These are phyloP conservation scores for Saxidomus purpurata DNA, from an alignment of 1,140 invertebrate genomes.

Conservation along the genomic window DNA sequence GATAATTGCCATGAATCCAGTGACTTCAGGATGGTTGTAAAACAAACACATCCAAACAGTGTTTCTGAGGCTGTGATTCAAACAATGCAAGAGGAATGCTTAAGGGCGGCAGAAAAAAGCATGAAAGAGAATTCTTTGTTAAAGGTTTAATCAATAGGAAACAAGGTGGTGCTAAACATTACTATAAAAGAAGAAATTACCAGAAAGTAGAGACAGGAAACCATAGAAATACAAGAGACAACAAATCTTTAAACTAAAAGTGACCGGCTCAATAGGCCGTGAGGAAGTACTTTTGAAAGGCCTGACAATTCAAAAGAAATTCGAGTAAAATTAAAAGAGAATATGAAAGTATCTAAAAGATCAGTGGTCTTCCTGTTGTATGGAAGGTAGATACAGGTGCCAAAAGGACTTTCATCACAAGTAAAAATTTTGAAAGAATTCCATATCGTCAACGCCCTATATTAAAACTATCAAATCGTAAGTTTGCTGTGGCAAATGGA, in stretches of 20 bases:
- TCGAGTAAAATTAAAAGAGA: slow-evolving; percentile 1
- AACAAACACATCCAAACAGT: slow-evolving; percentile 53
- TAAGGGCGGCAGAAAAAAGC: too few species aligned
- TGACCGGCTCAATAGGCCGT: too few species aligned
- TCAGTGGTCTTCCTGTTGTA: slow-evolving; percentile 40
- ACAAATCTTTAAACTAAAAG: too few species aligned
- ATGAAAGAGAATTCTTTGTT: too few species aligned
- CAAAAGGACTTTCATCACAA: slow-evolving; percentile 56
- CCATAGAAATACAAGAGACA: too few species aligned
- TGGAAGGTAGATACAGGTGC: slow-evolving; percentile 71
- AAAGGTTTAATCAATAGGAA: too few species aligned
- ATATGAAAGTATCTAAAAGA: slow-evolving; percentile 59
- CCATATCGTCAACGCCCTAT: slow-evolving; percentile 44
- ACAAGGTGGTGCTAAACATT: too few species aligned
- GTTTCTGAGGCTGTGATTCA: slow-evolving; percentile 36
- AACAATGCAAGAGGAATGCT: slow-evolving; percentile 66
- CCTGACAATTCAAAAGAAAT: not conserved
- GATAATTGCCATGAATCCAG: slow-evolving; percentile 62
- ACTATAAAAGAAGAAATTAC: too few species aligned
- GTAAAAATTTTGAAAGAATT: slow-evolving; percentile 42
- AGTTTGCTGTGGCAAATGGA: too few species aligned
- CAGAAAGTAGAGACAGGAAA: not conserved
- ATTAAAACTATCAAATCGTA: too few species aligned
- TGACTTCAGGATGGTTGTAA: slow-evolving; percentile 58
- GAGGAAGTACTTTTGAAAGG: too few species aligned